Percentiles rank a stretch among this genome's conserved stretches.
Conservation (phyloP, 2,888 invertebrate species). For the Eupithecia centaureata region DNA sequence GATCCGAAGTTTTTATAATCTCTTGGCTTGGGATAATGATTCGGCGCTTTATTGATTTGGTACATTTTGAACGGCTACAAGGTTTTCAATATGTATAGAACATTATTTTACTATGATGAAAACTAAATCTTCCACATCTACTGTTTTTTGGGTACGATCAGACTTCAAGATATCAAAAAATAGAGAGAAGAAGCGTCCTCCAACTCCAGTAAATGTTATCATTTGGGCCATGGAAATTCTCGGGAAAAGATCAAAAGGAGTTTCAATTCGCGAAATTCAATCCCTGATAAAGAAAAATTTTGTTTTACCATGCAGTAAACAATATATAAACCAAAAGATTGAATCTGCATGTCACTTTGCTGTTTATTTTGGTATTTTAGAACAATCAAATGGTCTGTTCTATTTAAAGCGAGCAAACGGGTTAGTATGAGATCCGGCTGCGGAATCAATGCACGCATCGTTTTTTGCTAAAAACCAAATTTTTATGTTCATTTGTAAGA, state of each 20-base stretch:
- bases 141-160: conserved; percentile 50
- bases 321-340: conserved; percentile 58
- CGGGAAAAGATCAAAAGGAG: conserved; percentile 50
- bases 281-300: conserved; percentile 58
- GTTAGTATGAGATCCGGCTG: too few relatives aligned
- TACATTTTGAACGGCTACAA: background rate
- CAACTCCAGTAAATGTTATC: conserved; percentile 59
- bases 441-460: too few relatives aligned
- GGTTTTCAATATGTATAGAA: conserved; percentile 28
- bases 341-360: conserved; percentile 54
- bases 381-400: conserved; percentile 50
- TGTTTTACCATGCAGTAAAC: conserved; percentile 54
- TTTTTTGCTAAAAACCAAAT: too few relatives aligned
- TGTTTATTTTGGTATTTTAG: conserved; percentile 58
- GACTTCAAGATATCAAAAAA: conserved; percentile 51
- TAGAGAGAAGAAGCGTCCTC: conserved; percentile 43
- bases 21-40: background rate
- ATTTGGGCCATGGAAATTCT: conserved; percentile 65
- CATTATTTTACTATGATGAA: conserved; percentile 44
- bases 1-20: too few relatives aligned
- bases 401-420: conserved; percentile 46
- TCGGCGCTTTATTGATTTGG: too few relatives aligned
- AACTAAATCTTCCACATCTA: conserved; percentile 47
- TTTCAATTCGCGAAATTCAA: conserved; percentile 54
- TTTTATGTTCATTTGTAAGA: too few relatives aligned